Conservation (phyloP, 2,797 vertebrate genomes). For the Labroides dimidiatus region DNA sequence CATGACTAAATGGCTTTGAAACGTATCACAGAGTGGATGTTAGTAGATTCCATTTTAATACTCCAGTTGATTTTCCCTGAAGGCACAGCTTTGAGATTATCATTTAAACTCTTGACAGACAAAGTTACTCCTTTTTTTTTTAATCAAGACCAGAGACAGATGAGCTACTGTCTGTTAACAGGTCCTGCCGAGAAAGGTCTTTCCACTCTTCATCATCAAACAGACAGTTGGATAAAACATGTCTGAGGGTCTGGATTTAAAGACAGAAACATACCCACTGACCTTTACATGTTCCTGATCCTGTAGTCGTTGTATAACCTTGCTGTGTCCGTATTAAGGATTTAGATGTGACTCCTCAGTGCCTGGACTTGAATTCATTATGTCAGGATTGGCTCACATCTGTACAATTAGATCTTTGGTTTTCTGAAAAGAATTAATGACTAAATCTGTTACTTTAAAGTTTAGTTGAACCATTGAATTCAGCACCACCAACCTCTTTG, state of each 20-base stretch:
- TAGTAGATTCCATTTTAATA: background rate
- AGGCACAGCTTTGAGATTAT: background rate
- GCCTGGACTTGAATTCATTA: background rate
- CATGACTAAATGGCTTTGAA: no score
- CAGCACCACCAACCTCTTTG: no score
- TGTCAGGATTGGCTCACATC: background rate
- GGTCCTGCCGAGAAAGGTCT: slow-evolving; percentile 38
- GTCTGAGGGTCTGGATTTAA: slow-evolving; percentile 25
- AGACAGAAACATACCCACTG: background rate
- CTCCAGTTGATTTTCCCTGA: background rate
- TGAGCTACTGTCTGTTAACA: slow-evolving; percentile 47
- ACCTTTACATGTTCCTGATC: background rate
- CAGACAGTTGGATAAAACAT: slow-evolving; percentile 56
- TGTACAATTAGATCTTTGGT: background rate
- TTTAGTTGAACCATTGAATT: no score
- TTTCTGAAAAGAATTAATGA: no score
- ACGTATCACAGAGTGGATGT: no score
- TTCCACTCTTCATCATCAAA: slow-evolving; percentile 65
- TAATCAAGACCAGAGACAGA: slow-evolving; percentile 55
- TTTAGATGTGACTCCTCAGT: background rate
- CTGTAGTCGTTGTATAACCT: background rate
- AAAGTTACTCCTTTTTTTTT: slow-evolving; percentile 18
- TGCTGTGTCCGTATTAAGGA: background rate
- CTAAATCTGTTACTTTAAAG: no score
- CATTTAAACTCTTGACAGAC: slow-evolving; percentile 21